Base-by-base conservation (phyloP, 30 jellyfish, hydroid and myxozoan genomes). In the Hydractinia symbiolongicarpus region DNA sequence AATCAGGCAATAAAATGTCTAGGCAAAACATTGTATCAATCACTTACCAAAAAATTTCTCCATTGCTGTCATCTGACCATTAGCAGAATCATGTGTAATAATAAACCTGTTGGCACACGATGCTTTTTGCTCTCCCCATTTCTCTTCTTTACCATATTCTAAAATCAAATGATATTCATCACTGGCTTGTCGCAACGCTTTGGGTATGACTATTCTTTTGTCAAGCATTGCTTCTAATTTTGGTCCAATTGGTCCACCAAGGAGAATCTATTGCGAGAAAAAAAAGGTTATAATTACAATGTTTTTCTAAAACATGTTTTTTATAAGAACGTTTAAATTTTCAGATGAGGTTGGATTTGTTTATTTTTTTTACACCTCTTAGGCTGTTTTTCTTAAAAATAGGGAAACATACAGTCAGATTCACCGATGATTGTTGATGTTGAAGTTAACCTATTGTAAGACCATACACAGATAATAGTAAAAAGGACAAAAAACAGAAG, bases 241-340 rank as follows among this genome's bases (percentile, higher is more conserved):
- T 66, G 90, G 90, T 11, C 96, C 96, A 5, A 89, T 91, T 50
- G 96, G 96, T 30, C 95, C 96, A 44, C 96, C 96, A 17, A 89
- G 96, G 9, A 83, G 85, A n/a, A 89, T 84, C 96, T 89, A 51
- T 8, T 61, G 79, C 4, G 74, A 64, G 74, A n/a, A 64, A 64
- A 64, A 58, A 58, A 30, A 30, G 2, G 44, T 30, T 30, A 30
- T 30, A 30, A 30, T 30, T 30, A 30, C 44, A 30, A 30, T 30
- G 44, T 30, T 30, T 30, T 30, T 30, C 44, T 30, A 30, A 30
- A 30, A 30, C 44, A 30, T 30, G 44, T 30, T 30, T 30, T 16
- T 11, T 58, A 13, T 11, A 17, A 11, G 44, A 30, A 30, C 44
- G 44, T 30, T 2, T 30, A 30, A 30, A 30, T 30, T 30, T 30